phyloP scores from a whole-genome alignment of 2,113 vertebrate genomes.

The Saguinus imperator region DNA sequence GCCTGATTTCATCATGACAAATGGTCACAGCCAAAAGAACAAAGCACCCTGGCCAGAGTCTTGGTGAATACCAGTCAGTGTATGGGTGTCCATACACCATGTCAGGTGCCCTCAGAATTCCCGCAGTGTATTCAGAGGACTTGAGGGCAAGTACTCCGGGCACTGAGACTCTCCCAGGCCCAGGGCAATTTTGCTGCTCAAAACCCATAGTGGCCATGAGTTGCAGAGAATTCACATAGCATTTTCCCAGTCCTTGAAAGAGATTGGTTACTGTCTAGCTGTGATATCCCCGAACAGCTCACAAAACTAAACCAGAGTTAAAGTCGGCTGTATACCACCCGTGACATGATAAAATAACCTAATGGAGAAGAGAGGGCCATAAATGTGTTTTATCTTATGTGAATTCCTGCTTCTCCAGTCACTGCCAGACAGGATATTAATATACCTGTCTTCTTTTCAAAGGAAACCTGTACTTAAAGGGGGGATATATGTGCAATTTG shows the following conservation, averaged over 20 bases:
- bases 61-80: not conserved
- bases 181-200: not conserved
- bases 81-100: no score
- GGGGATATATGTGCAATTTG: not conserved
- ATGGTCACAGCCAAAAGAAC: not conserved
- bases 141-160: not conserved
- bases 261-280: not conserved
- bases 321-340: not conserved
- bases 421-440: not conserved
- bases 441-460: not conserved
- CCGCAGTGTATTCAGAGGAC: not conserved
- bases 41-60: not conserved
- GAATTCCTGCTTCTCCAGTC: not conserved
- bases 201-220: not conserved
- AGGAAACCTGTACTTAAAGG: not conserved
- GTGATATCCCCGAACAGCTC: not conserved
- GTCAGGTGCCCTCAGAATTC: not conserved
- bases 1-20: not conserved
- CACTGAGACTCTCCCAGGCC: not conserved
- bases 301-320: not conserved
- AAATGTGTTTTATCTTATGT: not conserved
- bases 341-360: not conserved
- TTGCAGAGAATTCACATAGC: not conserved
- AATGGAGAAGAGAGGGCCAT: not conserved
- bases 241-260: not conserved